A percentile compares a stretch with the other conserved stretches of the same genome.
These are phyloP conservation scores for Avahi laniger DNA, from an alignment of 2,797 vertebrate species.

Conservation along the genomic window DNA sequence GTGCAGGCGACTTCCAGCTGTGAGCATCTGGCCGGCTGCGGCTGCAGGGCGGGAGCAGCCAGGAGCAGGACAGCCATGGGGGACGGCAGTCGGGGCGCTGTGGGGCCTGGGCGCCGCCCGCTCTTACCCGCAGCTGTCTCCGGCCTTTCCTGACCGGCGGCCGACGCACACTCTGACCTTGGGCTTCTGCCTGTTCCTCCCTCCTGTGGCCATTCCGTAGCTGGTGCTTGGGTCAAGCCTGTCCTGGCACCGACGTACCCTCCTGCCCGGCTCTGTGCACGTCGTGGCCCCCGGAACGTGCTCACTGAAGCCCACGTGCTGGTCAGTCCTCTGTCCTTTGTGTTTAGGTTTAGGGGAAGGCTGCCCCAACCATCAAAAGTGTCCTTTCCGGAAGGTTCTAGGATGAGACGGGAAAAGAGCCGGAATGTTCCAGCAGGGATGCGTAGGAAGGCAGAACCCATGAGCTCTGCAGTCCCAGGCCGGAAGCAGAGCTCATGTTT, in stretches of 20 bases:
- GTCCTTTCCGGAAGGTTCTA: neutral
- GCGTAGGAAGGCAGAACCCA: too few species aligned
- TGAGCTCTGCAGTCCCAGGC: too few species aligned
- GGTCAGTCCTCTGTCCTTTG: neutral
- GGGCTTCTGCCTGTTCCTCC: too few species aligned
- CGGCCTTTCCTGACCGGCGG: rapidly evolving
- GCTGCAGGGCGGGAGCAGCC: rapidly evolving
- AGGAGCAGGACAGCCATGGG: rapidly evolving
- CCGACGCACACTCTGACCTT: rapidly evolving
- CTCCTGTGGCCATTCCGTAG: too few species aligned
- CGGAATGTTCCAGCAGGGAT: rapidly evolving
- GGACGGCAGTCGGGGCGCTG: rapidly evolving
- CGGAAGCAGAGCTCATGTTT: neutral
- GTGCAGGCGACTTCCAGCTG: too few species aligned
- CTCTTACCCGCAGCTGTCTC: rapidly evolving
- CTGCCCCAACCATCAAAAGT: neutral
- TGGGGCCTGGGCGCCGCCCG: rapidly evolving
- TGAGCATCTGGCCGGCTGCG: rapidly evolving
- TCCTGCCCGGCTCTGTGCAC: rapidly evolving
- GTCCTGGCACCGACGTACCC: rapidly evolving
- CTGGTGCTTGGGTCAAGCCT: neutral
- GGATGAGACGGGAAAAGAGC: neutral
- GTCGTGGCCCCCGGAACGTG: rapidly evolving
- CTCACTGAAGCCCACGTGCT: too few species aligned
- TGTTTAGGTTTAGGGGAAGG: neutral